Evolutionary conservation across 2,113 vertebrate genomes (phyloP).

Genomic region (Craseonycteris thonglongyai): DNA sequence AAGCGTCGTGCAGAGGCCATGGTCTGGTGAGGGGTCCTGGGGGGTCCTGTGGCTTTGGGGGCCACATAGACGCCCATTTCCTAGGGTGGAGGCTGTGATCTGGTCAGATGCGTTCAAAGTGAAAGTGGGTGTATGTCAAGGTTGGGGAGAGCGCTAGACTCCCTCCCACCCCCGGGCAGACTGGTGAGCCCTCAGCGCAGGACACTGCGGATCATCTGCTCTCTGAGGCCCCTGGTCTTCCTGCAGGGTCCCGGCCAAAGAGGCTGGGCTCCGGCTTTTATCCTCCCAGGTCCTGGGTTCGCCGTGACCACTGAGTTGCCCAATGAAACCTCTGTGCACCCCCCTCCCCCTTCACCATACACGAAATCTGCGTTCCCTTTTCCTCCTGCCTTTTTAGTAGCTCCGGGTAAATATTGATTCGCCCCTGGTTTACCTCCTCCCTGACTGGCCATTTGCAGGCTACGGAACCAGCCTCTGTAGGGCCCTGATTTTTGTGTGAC

Average conservation of each 20-base stretch:
- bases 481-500: constrained; percentile 44
- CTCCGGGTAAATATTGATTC: constrained; percentile 82
- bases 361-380: constrained; percentile 53
- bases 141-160: not conserved
- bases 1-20: not conserved
- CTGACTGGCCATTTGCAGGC: constrained; percentile 70
- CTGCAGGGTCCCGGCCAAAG: not conserved
- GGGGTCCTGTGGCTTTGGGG: not conserved
- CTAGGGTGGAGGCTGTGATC: not conserved
- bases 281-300: constrained; percentile 37
- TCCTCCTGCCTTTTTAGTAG: constrained; percentile 74
- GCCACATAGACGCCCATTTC: not conserved
- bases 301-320: constrained; percentile 16
- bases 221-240: constrained; percentile 28
- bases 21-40: not conserved
- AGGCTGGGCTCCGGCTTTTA: constrained; percentile 34
- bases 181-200: not conserved
- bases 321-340: constrained; percentile 44
- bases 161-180: not conserved
- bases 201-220: not conserved
- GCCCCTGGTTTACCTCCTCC: constrained; percentile 69
- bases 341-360: not conserved
- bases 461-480: constrained; percentile 50
- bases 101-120: constrained; percentile 34
- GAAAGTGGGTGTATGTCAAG: constrained; percentile 47